Base-by-base conservation (phyloP, 2,113 vertebrate species). In the Hyperopisus bebe region DNA sequence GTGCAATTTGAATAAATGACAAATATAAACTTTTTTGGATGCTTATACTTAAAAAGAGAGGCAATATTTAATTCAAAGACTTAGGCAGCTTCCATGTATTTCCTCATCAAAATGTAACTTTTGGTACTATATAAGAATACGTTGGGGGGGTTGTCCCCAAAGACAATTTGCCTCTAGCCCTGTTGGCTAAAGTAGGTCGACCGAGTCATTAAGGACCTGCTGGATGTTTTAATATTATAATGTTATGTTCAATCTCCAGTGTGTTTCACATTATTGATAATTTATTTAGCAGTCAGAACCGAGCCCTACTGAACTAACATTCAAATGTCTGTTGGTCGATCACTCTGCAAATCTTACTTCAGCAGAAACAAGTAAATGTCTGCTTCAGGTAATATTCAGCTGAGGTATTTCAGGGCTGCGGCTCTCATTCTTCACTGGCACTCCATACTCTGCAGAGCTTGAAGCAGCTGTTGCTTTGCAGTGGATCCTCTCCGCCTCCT, bases 301-400 rank as follows among this genome's bases (percentile, higher is more conserved):
- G n/a, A 31, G 24, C 83, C 83, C 17, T 53, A 6, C 7, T 86
- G 5, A 19, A 42, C 5, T 44, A 21, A n/a, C 2, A 35, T 48
- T 88, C 31, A 66, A 3, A 58, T 88, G 42, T 44, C 19, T 42
- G 35, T 48, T 24, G 11, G 13, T 74, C 10, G 13, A 48, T 88
- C n/a, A 88, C 87, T 88, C 8, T 44, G 62, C 24, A 88, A 88
- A 88, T 47, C 39, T 21, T 44, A 88, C 15, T 66, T 88, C 44
- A 48, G 5, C 51, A 66, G 58, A 84, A 53, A 46, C 55, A 27
- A 66, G 42, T n/a, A 39, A 55, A 39, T 42, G 24, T 53, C 13
- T 44, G 46, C 5, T 48, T 31, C 3, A 55, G 31, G 19, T 47
- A 86, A 48, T 27, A 11, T 50, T 24, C 21, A 13, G 46, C 10